Conservation (phyloP, 2,888 invertebrate species). For the Orthosia gothica region DNA sequence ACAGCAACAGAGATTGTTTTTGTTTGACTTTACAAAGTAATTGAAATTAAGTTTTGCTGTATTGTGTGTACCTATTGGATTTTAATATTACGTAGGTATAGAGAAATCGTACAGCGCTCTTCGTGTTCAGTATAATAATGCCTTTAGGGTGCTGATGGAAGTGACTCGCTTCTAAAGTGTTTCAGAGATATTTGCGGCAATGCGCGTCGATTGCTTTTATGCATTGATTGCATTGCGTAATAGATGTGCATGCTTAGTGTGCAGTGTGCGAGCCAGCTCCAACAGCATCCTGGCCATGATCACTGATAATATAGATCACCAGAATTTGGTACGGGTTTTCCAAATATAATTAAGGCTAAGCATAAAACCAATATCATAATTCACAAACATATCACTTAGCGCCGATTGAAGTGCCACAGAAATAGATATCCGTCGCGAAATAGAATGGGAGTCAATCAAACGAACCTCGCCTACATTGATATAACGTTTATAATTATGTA, state of each 20-base stretch:
- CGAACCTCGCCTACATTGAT: conserved; percentile 15
- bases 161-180: too few species aligned
- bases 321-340: background rate
- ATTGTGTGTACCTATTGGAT: background rate
- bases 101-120: too few species aligned
- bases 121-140: too few species aligned
- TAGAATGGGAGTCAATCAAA: conserved; percentile 15
- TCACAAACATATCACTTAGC: conserved; percentile 19
- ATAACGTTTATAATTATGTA: background rate
- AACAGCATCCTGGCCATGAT: too few species aligned
- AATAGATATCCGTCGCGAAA: conserved; percentile 13
- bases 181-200: too few species aligned
- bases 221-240: too few species aligned
- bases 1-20: background rate
- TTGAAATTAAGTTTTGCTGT: conserved; percentile 6
- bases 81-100: too few species aligned
- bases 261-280: too few species aligned
- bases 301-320: too few species aligned
- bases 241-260: too few species aligned
- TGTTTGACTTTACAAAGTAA: conserved; percentile 2
- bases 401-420: conserved; percentile 14
- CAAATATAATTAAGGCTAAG: background rate
- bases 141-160: too few species aligned
- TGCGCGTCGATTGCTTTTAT: too few species aligned
- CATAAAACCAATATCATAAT: background rate